Conservation (phyloP, 2,888 invertebrate species). For the Dasypogon diadema region DNA sequence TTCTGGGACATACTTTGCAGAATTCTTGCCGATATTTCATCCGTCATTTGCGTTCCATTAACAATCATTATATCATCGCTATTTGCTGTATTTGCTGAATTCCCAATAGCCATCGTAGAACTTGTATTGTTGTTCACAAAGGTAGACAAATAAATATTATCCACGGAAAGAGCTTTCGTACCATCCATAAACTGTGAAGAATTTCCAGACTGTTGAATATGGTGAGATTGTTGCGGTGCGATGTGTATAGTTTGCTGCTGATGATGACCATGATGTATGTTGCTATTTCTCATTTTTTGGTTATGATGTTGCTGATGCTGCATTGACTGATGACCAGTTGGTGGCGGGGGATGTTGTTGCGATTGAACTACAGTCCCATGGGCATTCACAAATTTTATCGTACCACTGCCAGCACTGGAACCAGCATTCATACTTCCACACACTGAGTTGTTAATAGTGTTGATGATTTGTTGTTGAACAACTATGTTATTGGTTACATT, state of each 20-base stretch:
- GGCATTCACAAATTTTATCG: conserved; percentile 68
- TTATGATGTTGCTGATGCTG: conserved; percentile 45
- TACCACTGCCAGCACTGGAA: conserved; percentile 56
- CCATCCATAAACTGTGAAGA: conserved; percentile 43
- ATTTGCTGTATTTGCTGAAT: conserved; percentile 2
- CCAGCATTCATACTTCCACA: conserved; percentile 33
- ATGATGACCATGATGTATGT: conserved; percentile 6
- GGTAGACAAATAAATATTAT: conserved; percentile 28
- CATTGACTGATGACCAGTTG: conserved; percentile 26
- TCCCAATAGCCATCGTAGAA: conserved; percentile 7
- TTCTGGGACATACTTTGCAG: conserved; percentile 68
- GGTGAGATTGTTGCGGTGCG: conserved; percentile 55
- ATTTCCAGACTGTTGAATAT: conserved; percentile 56
- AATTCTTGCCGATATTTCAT: conserved; percentile 67
- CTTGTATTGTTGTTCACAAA: conserved; percentile 28
- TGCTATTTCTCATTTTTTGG: conserved; percentile 43
- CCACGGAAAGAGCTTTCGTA: neutral
- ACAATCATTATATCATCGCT: conserved; percentile 67
- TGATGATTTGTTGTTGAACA: conserved; percentile 58
- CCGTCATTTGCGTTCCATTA: conserved; percentile 68
- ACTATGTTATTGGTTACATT: conserved; percentile 57
- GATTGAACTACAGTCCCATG: conserved; percentile 67
- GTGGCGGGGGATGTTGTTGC: conserved; percentile 58
- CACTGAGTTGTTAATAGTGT: conserved; percentile 56
- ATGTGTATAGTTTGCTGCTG: conserved; percentile 53